Conservation (phyloP, 2,113 vertebrate species). For the Okapia johnstoni region DNA sequence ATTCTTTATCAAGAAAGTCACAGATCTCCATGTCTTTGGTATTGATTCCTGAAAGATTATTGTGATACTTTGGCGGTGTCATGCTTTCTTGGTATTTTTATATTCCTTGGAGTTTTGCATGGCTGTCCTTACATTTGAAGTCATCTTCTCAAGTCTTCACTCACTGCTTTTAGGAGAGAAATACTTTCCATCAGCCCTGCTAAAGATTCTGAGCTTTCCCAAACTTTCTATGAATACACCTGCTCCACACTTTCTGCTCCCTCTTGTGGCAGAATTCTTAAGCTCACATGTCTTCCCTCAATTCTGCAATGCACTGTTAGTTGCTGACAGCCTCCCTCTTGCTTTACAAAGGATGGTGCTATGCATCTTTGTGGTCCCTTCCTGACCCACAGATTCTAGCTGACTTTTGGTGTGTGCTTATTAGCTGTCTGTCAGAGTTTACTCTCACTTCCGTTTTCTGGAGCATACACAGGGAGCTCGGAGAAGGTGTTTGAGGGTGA, state of each 20-base stretch:
- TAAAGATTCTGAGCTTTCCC: background rate
- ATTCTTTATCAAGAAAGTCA: background rate
- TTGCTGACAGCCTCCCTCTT: background rate
- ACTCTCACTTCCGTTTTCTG: background rate
- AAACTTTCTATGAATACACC: background rate
- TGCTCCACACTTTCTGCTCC: background rate
- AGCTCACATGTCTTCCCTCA: background rate
- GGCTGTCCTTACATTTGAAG: background rate
- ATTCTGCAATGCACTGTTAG: background rate
- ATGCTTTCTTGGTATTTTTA: background rate
- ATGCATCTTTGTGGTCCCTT: background rate
- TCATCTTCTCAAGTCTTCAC: background rate
- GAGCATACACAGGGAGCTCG: background rate
- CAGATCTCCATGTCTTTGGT: background rate
- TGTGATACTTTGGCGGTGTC: background rate
- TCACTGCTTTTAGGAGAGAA: background rate
- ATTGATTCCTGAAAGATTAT: background rate
- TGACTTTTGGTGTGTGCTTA: background rate
- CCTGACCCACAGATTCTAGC: background rate
- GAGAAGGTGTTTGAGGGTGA: background rate
- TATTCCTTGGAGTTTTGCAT: background rate
- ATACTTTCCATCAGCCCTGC: background rate
- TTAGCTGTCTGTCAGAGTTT: background rate
- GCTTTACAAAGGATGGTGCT: background rate
- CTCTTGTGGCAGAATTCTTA: background rate